Evolutionary conservation across 1,140 invertebrate species (phyloP), one percentile per base, ranked within the genome.

Genomic region (Drosophila ananassae): DNA sequence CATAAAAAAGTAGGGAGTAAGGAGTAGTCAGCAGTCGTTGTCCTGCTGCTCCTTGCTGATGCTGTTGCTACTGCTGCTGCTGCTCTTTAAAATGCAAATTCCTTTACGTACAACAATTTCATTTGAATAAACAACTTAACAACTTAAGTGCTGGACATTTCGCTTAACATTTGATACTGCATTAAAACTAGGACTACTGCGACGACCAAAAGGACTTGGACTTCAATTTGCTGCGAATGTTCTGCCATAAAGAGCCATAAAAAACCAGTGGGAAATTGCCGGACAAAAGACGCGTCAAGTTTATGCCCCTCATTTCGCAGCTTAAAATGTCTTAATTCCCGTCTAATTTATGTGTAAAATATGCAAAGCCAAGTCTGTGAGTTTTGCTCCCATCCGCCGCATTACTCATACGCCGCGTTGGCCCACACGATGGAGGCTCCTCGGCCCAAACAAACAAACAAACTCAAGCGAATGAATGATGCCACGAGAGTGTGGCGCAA

Each of bases 291-390:
- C 52, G 66, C 78, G 60, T 76, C 61, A 76, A 83, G 66, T 82
- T 82, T 83, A 82, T 81, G 79, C 64, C 46, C 52, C 63, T 83
- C 73, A 69, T 79, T 83, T 55, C 50, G 41, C 50, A 79, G 63
- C 72, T 79, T 79, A 69, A 84, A 80, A 84, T 77, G 80, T 84
- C 77, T 84, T 80, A 84, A 84, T 84, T 84, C 73, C 53, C 66
- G 60, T 64, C 68, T 63, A 84, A 84, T 84, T 84, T 84, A 84
- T 73, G 77, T 68, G 68, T 72, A 50, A 66, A 81, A 77, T 81
- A 81, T 81, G 78, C 73, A 81, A 80, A 81, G 72, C 54, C 48
- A 39, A 68, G 50, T 64, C 54, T 52, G 54, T 62, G 59, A 56
- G 60, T 55, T 69, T 24, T 39, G 66, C 60, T 59, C 34, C 46